phyloP scores from a whole-genome alignment of 2,888 invertebrate species.

The Microchrysa polita region DNA sequence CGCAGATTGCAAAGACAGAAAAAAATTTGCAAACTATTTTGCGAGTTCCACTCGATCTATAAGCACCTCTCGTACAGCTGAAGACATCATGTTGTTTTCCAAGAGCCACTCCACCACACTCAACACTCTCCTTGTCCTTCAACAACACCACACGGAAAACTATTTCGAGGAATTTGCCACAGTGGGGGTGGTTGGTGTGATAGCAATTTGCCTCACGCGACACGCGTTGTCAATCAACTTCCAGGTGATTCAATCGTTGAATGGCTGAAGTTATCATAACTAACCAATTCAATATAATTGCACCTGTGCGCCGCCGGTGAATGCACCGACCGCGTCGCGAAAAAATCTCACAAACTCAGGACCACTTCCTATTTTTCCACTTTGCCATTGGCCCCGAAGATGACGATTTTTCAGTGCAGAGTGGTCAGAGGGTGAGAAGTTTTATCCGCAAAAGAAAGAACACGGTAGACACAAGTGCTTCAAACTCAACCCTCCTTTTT shows the following conservation, averaged over 20 bases:
- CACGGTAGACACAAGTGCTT: background rate
- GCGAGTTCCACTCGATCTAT: no score
- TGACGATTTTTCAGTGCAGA: background rate
- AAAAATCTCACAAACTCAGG: background rate
- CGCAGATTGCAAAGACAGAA: background rate
- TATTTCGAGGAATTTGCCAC: no score
- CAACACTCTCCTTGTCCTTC: no score
- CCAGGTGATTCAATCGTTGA: conserved; percentile 21
- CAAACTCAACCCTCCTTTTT: background rate
- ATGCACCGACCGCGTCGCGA: background rate
- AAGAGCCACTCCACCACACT: no score
- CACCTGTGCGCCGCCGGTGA: conserved; percentile 29
- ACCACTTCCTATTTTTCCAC: conserved; percentile 4
- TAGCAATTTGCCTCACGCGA: no score
- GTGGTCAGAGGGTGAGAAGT: background rate
- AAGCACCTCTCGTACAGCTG: no score
- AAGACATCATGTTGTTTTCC: no score
- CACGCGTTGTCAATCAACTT: background rate
- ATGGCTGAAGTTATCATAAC: background rate
- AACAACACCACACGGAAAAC: no score
- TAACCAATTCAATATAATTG: conserved; percentile 4
- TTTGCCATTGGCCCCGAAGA: background rate
- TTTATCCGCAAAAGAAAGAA: conserved; percentile 3
- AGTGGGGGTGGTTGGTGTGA: no score
- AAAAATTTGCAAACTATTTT: conserved; percentile 1